phyloP scores from a whole-genome alignment of 2,113 vertebrate genomes.

The Siniperca knerii region DNA sequence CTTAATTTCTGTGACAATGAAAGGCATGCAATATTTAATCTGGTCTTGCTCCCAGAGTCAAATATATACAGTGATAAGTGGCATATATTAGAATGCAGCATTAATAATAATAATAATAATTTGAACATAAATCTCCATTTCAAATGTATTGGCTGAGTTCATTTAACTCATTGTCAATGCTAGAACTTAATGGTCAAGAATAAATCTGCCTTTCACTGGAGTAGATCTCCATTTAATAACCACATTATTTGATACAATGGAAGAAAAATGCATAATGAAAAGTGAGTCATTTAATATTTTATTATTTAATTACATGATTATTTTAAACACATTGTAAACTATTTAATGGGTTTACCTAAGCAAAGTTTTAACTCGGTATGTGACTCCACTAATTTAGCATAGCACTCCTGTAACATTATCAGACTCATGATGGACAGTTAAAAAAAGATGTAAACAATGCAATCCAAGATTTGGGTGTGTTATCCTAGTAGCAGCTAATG shows the following conservation, averaged over 20 bases:
- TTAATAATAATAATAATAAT: neutral
- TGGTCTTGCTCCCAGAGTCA: constrained; percentile 7
- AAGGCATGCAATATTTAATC: neutral
- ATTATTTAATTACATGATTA: neutral
- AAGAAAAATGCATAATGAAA: neutral
- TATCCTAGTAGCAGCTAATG: too few species aligned
- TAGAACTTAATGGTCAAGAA: neutral
- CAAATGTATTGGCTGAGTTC: neutral
- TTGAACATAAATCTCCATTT: constrained; percentile 5
- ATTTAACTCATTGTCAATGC: neutral
- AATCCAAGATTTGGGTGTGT: too few species aligned
- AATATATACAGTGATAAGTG: neutral
- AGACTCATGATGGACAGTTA: neutral
- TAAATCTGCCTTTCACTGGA: neutral
- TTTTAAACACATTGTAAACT: neutral
- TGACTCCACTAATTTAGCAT: neutral
- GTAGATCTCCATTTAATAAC: neutral
- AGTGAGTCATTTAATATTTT: neutral
- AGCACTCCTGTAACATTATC: neutral
- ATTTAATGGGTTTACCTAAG: neutral
- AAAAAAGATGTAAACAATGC: too few species aligned
- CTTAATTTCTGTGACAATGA: neutral
- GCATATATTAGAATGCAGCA: neutral
- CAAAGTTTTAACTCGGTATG: neutral
- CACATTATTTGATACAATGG: neutral